Evolutionary conservation across 2,888 invertebrate species (phyloP).

Genomic region (Tridacna gigas): DNA sequence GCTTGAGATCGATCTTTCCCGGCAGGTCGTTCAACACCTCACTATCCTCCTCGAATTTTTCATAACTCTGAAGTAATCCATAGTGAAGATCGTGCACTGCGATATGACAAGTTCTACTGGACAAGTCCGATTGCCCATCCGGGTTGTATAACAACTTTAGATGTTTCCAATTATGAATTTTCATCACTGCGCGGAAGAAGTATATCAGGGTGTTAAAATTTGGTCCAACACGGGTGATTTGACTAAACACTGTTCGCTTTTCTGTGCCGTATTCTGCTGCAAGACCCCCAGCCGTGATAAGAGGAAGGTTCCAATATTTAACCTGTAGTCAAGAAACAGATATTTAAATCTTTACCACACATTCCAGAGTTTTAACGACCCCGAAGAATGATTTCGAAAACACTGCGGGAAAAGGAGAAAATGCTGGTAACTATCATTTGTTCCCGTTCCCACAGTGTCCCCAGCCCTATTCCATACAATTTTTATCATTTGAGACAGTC

Average conservation of each 20-base stretch:
- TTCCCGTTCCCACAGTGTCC: too few relatives aligned
- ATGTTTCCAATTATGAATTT: slow-evolving; percentile 67
- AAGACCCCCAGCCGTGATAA: slow-evolving; percentile 89
- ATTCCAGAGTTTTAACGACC: too few relatives aligned
- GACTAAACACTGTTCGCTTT: slow-evolving; percentile 87
- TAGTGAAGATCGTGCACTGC: slow-evolving; percentile 75
- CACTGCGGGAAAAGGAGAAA: too few relatives aligned
- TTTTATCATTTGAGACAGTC: too few relatives aligned
- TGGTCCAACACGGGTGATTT: slow-evolving; percentile 88
- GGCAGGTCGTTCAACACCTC: slow-evolving; percentile 62
- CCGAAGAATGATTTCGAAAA: too few relatives aligned
- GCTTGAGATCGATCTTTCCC: slow-evolving; percentile 63
- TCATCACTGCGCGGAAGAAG: slow-evolving; percentile 64
- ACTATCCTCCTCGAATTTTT: slow-evolving; percentile 67
- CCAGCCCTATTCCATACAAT: too few relatives aligned
- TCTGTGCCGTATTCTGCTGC: slow-evolving; percentile 80
- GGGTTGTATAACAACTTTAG: slow-evolving; percentile 75
- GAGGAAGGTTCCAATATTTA: slow-evolving; percentile 92
- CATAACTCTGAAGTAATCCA: slow-evolving; percentile 69
- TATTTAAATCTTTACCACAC: neutral
- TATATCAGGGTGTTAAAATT: slow-evolving; percentile 72
- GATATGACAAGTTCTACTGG: slow-evolving; percentile 75
- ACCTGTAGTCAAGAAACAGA: slow-evolving; percentile 35
- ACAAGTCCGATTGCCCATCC: slow-evolving; percentile 69
- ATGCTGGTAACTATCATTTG: too few relatives aligned